Evolutionary conservation across 1,140 invertebrate species (phyloP).

Genomic region (Thaumatotibia leucotreta): DNA sequence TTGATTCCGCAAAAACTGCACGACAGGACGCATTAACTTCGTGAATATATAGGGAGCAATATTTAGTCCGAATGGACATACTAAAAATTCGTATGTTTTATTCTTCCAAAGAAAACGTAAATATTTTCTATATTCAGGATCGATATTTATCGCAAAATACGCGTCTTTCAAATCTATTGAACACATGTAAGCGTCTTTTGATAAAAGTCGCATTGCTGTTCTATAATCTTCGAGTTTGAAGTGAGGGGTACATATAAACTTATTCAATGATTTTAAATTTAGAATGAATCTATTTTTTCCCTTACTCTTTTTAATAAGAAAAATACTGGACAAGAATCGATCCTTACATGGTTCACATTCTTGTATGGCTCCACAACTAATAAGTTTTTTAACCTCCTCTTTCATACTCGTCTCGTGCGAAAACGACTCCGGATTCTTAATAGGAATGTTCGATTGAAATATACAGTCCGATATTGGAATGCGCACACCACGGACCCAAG

Average conservation of each 20-base stretch:
- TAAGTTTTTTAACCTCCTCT: neutral
- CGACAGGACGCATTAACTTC: too few species aligned
- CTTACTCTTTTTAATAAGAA: constrained; percentile 34
- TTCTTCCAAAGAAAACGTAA: constrained; percentile 29
- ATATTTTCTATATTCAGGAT: constrained; percentile 21
- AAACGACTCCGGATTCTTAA: neutral
- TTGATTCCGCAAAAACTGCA: too few species aligned
- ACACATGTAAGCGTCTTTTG: constrained; percentile 25
- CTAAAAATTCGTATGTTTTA: constrained; percentile 32
- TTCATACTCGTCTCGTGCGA: neutral
- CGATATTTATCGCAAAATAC: constrained; percentile 27
- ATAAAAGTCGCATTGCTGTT: constrained; percentile 22
- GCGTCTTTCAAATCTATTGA: constrained; percentile 40
- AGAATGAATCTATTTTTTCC: too few species aligned
- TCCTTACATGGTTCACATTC: neutral
- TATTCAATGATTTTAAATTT: constrained; percentile 41
- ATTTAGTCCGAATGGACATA: constrained; percentile 19
- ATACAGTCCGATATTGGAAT: neutral
- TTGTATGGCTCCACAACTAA: too few species aligned
- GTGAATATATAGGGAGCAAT: too few species aligned
- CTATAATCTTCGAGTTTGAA: constrained; percentile 28
- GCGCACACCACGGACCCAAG: neutral
- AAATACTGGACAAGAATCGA: constrained; percentile 36
- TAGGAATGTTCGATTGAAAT: neutral
- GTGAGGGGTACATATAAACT: constrained; percentile 28